A percentile compares a stretch with the other conserved stretches of the same genome.
Evolutionary conservation across 2,888 invertebrate genomes (phyloP).

Genomic region (Lithophane socia): DNA sequence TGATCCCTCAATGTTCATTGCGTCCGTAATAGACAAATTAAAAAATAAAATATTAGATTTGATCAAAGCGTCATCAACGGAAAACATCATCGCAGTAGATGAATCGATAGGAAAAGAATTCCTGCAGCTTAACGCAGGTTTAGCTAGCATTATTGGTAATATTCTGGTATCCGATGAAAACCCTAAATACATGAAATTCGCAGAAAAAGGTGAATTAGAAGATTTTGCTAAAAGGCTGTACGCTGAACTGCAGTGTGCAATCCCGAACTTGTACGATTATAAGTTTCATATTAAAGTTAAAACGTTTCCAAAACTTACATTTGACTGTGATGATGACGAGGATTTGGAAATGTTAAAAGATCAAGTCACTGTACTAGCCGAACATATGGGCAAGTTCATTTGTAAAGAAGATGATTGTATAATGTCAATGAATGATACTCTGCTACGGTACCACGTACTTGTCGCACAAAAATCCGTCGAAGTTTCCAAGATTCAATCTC

Average conservation of each 20-base stretch:
- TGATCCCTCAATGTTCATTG: not conserved
- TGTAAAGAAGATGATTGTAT: constrained; percentile 27
- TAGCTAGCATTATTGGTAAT: constrained; percentile 51
- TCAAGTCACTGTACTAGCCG: constrained; percentile 15
- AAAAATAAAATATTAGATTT: constrained; percentile 8
- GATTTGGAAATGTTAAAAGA: not conserved
- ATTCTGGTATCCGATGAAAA: constrained; percentile 29
- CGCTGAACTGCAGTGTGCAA: constrained; percentile 11
- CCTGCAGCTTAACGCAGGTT: constrained; percentile 34
- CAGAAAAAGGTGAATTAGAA: not conserved
- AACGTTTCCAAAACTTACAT: constrained; percentile 35
- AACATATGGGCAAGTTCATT: constrained; percentile 16
- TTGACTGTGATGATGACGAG: constrained; percentile 15
- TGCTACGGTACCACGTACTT: constrained; percentile 53
- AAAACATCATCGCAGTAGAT: constrained; percentile 30
- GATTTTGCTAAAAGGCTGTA: constrained; percentile 27
- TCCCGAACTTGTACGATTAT: constrained; percentile 37
- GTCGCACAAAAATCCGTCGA: constrained; percentile 37
- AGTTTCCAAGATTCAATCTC: constrained; percentile 29
- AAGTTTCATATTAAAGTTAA: constrained; percentile 34
- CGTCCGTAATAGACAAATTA: constrained; percentile 12
- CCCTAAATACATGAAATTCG: constrained; percentile 34
- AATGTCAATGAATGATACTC: constrained; percentile 34
- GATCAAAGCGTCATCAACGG: not conserved
- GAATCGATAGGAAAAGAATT: constrained; percentile 28